A percentile compares a stretch with the other conserved stretches of the same genome.
These are phyloP conservation scores for Catharus fuscescens DNA, from an alignment of 2,113 vertebrate genomes.

Conservation along the genomic window DNA sequence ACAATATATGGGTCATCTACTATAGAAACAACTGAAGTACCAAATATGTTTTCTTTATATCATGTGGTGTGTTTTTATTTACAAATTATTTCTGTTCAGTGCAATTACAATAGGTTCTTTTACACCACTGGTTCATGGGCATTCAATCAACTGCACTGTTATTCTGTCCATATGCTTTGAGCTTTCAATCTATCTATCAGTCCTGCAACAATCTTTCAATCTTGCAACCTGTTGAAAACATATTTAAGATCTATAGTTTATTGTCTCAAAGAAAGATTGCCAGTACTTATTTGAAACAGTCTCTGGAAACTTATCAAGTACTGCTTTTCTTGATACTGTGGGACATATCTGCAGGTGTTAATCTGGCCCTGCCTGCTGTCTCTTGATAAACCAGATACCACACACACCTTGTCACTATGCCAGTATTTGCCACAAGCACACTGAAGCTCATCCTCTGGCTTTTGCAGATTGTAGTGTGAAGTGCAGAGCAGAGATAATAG, in stretches of 20 bases:
- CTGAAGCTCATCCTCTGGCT: neutral
- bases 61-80: neutral
- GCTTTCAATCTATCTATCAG: neutral
- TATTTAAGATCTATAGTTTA: neutral
- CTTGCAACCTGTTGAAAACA: neutral
- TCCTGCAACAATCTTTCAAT: neutral
- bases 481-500: neutral
- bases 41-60: neutral
- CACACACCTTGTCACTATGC: neutral
- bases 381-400: constrained; percentile 13
- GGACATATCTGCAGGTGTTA: neutral
- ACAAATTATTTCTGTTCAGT: neutral
- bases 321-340: neutral
- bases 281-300: neutral
- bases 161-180: neutral
- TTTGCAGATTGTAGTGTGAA: neutral
- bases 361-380: neutral
- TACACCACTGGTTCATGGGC: neutral
- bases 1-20: neutral
- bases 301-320: neutral
- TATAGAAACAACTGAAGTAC: neutral
- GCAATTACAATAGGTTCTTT: neutral
- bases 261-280: neutral
- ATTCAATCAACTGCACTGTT: neutral
- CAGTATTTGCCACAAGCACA: neutral